Base-by-base conservation (phyloP, 1,140 invertebrate genomes). In the Epicauta chinensis region DNA sequence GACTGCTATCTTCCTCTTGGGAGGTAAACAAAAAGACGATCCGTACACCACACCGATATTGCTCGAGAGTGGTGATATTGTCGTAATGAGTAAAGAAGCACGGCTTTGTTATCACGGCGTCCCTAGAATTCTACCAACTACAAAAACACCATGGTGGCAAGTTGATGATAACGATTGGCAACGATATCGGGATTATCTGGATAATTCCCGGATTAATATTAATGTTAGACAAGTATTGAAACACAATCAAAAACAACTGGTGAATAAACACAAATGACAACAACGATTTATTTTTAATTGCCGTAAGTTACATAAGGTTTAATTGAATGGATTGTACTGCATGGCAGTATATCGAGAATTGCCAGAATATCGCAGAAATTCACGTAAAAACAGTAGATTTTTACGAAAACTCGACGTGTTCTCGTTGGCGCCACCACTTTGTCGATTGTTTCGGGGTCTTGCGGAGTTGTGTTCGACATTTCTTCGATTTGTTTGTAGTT, bases 1-100 rank as follows among this genome's bases (percentile, higher is more conserved):
- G 69, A 81, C 81, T 58, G 89, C 88, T 7, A 80, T 94, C 60
- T 93, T 94, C 73, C 69, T 94, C 31, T 81, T 93, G 56, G 91
- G 91, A 12, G 88, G 87, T 16, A 59, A 62, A 50, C 80, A 73
- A 0, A 79, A 84, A 60, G 76, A 82, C 35, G 74, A 81, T 37
- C 69, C 77, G 50, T n/a, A n/a, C n/a, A 83, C 89, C 5, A 69
- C 76, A 9, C 79, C 88, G 2, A 65, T 94, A 16, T 77, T 81
- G 60, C 65, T 94, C 5, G 68, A 79, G 32, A 91, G 86, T 71
- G 91, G 90, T 6, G 91, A 94, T 73, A 73, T 92, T 51, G 59
- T 91, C 3, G 67, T 93, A 1, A 93, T 94, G 91, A 85, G 84
- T 5, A 80, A 81, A 53, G 71, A 79, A 62, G 83, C 86, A 1